These are phyloP conservation scores for Ametastegia equiseti DNA, from an alignment of 2,888 invertebrate species.

Conservation along the genomic window DNA sequence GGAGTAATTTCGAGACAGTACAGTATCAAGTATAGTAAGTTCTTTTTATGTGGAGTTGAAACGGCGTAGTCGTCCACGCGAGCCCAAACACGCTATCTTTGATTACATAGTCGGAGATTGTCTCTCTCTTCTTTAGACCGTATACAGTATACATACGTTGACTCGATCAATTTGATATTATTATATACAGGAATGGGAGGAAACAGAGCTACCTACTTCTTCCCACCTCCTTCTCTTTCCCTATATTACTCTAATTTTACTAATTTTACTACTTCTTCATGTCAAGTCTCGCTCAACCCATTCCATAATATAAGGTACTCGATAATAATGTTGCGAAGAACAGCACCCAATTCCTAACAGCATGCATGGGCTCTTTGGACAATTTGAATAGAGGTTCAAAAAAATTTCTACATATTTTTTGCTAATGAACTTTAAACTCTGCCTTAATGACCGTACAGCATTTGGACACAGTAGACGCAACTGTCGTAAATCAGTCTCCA, in stretches of 20 bases:
- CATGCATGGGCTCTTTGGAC: too few species aligned
- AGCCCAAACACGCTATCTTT: slow-evolving; percentile 15
- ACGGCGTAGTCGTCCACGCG: background rate
- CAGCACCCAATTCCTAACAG: too few species aligned
- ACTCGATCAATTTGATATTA: slow-evolving; percentile 18
- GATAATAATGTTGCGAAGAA: too few species aligned
- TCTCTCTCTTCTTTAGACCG: too few species aligned
- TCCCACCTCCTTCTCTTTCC: background rate
- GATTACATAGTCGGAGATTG: background rate
- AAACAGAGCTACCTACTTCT: background rate
- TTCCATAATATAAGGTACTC: too few species aligned
- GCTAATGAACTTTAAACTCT: too few species aligned
- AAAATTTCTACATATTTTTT: background rate
- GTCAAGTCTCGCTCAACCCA: too few species aligned
- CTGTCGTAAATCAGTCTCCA: too few species aligned
- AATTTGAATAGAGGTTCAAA: background rate
- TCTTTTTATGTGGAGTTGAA: background rate
- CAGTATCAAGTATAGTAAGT: too few species aligned
- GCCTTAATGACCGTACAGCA: too few species aligned
- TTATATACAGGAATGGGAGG: background rate
- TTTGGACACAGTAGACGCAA: too few species aligned
- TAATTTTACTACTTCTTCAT: background rate
- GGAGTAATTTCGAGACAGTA: slow-evolving; percentile 28
- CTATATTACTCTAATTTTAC: background rate
- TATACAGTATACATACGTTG: background rate